Base-by-base conservation (phyloP, 2,797 vertebrate genomes). In the Alauda arvensis region DNA sequence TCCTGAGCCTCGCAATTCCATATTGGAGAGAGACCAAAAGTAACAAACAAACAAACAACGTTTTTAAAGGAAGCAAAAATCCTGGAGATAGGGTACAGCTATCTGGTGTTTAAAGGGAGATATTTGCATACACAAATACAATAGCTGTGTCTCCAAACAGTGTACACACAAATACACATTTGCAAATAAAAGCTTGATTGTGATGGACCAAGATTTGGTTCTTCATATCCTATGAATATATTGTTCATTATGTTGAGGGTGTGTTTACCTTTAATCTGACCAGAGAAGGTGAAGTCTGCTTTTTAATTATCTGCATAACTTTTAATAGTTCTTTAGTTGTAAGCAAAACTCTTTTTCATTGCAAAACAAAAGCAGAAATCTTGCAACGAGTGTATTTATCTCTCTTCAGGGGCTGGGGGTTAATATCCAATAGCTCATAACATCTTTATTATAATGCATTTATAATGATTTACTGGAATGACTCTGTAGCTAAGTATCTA, bases 381-480 rank as follows among this genome's bases (percentile, higher is more conserved):
- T 87, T 92, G 88, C 89, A 93, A 95, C 85, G 69, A 85, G 63
- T 93, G 87, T 95, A 93, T 96, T 96, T 96, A 96, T 96, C 88
- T 96, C 91, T 96, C 96, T 97, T 97, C 90, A 94, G 94, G 93
- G 96, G 94, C 93, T 96, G 91, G 87, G 93, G 96, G 95, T 97
- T 97, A 97, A 97, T 97, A 97, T 96, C 94, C 93, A 95, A 95
- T 96, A 97, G 96, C 96, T 97, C 94, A 93, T 97, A 97, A 96
- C 94, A 94, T 96, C 96, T 97, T 97, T 97, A 97, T 97, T 97
- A 96, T 97, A 97, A 97, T 97, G 95, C 94, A 97, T 97, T 97
- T 97, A 97, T 97, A 97, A 97, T 97, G 97, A 97, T 97, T 97
- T 97, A 97, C 95, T 96, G 92, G 92, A 95, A 96, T 97, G 94